Percentiles rank a stretch among this genome's conserved stretches.
Conservation (phyloP, 2,888 invertebrate genomes). For the Clusia tigrina region DNA sequence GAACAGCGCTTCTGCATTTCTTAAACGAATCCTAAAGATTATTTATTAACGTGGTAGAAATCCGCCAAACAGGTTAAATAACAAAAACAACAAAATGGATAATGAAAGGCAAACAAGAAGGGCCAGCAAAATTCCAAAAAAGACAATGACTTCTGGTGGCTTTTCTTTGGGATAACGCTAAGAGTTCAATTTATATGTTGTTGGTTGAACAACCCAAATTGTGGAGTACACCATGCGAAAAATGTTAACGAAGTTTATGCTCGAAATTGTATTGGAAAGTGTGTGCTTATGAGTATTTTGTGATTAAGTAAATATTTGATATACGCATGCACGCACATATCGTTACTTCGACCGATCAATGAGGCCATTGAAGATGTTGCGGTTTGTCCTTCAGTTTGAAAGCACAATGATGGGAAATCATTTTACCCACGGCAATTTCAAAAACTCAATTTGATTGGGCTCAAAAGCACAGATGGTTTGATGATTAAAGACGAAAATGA, state of each 20-base stretch:
- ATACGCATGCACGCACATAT: no score
- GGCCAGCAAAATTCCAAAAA: slow-evolving; percentile 57
- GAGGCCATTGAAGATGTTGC: no score
- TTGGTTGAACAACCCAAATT: not conserved
- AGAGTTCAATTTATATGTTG: not conserved
- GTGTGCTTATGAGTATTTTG: no score
- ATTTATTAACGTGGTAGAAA: slow-evolving; percentile 61
- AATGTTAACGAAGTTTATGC: not conserved
- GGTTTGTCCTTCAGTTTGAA: no score
- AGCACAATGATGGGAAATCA: no score
- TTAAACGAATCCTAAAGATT: slow-evolving; percentile 58
- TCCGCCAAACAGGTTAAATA: slow-evolving; percentile 61
- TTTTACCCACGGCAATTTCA: no score
- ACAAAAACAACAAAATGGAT: slow-evolving; percentile 47
- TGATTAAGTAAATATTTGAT: no score
- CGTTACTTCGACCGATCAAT: no score
- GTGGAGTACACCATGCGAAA: not conserved
- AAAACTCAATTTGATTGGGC: no score
- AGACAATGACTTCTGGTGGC: slow-evolving; percentile 55
- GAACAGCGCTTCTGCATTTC: slow-evolving; percentile 22
- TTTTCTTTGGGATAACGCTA: not conserved
- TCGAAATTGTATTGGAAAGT: no score
- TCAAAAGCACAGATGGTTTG: no score
- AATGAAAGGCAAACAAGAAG: slow-evolving; percentile 46
- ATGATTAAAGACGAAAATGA: no score